phyloP scores from a whole-genome alignment of 2,113 vertebrate genomes.

The Nymphicus hollandicus region DNA sequence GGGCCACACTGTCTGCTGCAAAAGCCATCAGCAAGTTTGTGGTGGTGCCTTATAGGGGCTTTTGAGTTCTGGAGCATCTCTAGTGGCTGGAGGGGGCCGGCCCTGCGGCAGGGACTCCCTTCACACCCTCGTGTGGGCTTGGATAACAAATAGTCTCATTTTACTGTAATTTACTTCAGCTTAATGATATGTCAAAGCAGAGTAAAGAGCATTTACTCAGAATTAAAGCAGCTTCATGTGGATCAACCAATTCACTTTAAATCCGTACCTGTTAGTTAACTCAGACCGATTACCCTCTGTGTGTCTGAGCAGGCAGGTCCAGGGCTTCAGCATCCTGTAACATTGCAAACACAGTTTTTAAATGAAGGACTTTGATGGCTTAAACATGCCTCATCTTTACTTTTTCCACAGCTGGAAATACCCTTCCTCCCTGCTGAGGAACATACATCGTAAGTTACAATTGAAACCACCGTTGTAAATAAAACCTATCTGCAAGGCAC shows the following conservation, averaged over 20 bases:
- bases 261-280: neutral
- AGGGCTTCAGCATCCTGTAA: neutral
- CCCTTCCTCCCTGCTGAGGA: neutral
- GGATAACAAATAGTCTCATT: neutral
- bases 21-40: neutral
- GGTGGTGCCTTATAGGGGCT: neutral
- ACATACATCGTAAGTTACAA: fast-evolving
- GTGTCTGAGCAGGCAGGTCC: neutral
- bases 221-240: neutral
- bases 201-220: neutral
- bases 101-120: neutral
- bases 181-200: neutral
- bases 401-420: neutral
- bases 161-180: neutral
- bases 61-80: neutral
- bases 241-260: neutral
- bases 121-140: neutral
- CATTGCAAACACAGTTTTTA: neutral
- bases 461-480: neutral
- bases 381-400: neutral
- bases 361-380: neutral
- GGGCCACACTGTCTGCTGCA: neutral
- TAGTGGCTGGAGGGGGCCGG: neutral
- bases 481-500: neutral
- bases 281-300: fast-evolving